Evolutionary conservation across 2,113 vertebrate genomes (phyloP).

Genomic region (Ictalurus furcatus): DNA sequence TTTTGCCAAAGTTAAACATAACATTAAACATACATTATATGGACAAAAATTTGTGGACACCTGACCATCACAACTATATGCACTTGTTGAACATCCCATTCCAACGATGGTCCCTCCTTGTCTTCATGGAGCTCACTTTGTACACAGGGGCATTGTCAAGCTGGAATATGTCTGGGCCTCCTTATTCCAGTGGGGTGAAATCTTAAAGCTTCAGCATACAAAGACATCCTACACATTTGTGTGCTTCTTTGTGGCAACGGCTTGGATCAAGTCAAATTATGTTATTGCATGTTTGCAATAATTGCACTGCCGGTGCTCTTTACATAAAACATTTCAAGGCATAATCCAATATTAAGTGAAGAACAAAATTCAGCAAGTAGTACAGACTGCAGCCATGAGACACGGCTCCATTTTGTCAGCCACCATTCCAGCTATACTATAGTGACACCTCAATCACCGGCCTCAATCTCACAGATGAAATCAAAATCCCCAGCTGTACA

Average conservation of each 20-base stretch:
- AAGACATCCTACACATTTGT: not conserved
- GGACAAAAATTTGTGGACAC: not conserved
- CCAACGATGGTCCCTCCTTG: not conserved
- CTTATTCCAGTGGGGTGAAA: not conserved
- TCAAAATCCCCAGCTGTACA: not conserved
- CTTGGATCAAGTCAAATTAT: not conserved
- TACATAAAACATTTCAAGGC: not conserved
- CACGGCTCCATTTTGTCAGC: not conserved
- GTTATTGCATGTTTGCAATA: not conserved
- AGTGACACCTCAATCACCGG: not conserved
- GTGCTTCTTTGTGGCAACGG: not conserved
- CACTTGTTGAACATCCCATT: not conserved
- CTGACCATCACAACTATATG: not conserved
- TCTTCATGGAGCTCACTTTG: not conserved
- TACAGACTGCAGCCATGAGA: not conserved
- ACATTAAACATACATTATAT: not conserved
- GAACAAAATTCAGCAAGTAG: not conserved
- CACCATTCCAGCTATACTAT: not conserved
- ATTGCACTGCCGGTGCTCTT: not conserved
- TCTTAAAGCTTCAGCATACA: not conserved
- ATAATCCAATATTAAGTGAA: not conserved
- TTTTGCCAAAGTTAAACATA: not conserved
- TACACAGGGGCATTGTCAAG: not conserved
- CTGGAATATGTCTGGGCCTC: not conserved
- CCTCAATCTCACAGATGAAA: not conserved